Percentiles rank a stretch among this genome's conserved stretches.
Evolutionary conservation across 2,797 vertebrate genomes (phyloP).

Genomic region (Hydrocynus forskahlii): DNA sequence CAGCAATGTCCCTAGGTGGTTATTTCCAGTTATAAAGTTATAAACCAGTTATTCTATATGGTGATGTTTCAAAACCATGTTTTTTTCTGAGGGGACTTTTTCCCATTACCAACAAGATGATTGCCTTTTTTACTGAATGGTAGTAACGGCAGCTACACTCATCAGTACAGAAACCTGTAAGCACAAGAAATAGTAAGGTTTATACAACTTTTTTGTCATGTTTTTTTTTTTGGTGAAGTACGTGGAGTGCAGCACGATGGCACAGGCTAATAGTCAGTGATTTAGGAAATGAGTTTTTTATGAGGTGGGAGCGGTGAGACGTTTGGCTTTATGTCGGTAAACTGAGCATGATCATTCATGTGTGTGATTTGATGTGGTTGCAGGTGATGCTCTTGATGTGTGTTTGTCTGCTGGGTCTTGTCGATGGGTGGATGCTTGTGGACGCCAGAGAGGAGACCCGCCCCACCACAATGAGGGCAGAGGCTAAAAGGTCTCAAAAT

Average conservation of each 20-base stretch:
- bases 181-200: too few species aligned
- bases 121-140: too few species aligned
- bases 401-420: slow-evolving; percentile 66
- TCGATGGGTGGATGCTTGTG: slow-evolving; percentile 60
- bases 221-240: background rate
- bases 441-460: slow-evolving; percentile 47
- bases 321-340: background rate
- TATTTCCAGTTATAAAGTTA: background rate
- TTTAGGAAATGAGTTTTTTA: slow-evolving; percentile 6
- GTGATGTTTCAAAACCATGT: background rate
- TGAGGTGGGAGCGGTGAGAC: background rate
- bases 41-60: background rate
- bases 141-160: too few species aligned
- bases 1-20: background rate
- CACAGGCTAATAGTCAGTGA: background rate
- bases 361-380: slow-evolving; percentile 22
- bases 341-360: background rate
- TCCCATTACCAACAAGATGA: background rate
- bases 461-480: slow-evolving; percentile 10
- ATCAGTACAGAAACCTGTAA: too few species aligned
- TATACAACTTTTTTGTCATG: background rate
- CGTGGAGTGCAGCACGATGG: background rate
- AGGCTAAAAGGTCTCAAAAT: slow-evolving; percentile 1
- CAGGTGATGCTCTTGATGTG: slow-evolving; percentile 74
- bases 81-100: background rate